Evolutionary conservation across 2,888 invertebrate genomes (phyloP), one percentile per base, ranked within the genome.

Genomic region (Drosophila suboccidentalis): DNA sequence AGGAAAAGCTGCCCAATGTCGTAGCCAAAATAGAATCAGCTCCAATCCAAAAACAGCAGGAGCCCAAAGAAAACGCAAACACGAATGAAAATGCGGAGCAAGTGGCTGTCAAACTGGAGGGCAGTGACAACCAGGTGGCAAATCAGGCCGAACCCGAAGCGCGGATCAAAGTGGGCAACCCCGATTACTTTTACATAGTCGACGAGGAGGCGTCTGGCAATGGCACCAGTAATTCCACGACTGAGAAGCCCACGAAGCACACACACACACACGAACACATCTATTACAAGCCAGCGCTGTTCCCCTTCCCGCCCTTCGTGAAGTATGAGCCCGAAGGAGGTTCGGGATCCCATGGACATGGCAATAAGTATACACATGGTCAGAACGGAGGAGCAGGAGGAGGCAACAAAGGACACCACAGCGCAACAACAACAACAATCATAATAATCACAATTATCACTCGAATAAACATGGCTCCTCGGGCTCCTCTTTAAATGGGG

Each of bases 231-330:
- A 41, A 8, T 22, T n/a, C 51, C 1, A 13, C 22, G 22, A 22
- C n/a, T 3, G 36, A 26, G 5, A 1, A 32, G 1, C 10, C 44
- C 29, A 4, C 0, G 10, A 6, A 46, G 0, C 55, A 68, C 15
- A 44, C 29, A 6, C 57, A 59, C 13, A 6, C 6, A 9, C 39
- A 67, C 17, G 59, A 71, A 2, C 43, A 44, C 36, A 32, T 57
- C n/a, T 63, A 71, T 2, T 38, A 58, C 8, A 78, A 73, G 47
- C 78, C 75, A 2, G 10, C 73, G 2, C 26, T 65, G 4, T 51
- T 69, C 8, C 64, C 77, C 0, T 15, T 77, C 32, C 66, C 47
- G 0, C 5, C 57, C 6, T 54, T 72, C 4, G 46, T 58, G 1
- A 9, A 54, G 8, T 50, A 38, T 0, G 3, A 39, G 0, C 46